Conservation (phyloP, 2,113 vertebrate genomes). For the Mus musculus region DNA sequence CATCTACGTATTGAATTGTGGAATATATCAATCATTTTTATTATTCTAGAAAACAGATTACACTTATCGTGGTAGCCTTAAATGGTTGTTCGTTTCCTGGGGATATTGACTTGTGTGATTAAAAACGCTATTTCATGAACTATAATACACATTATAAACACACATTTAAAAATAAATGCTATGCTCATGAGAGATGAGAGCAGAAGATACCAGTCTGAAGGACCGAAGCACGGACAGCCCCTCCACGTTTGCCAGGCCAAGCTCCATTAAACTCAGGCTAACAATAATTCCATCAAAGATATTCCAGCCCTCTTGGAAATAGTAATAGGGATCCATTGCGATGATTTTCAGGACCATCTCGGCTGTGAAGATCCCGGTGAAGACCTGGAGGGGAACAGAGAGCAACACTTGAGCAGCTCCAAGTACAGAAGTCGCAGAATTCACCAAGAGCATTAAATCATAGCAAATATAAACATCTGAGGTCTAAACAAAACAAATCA, state of each 20-base stretch:
- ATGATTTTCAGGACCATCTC: slow-evolving; percentile 99
- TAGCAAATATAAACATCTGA: background rate
- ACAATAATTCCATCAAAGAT: slow-evolving; percentile 98
- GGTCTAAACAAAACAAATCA: slow-evolving; percentile 28
- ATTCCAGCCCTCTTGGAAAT: slow-evolving; percentile 98
- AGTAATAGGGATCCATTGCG: slow-evolving; percentile 96
- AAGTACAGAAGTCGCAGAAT: background rate
- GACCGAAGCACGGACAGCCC: slow-evolving; percentile 96
- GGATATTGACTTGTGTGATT: slow-evolving; percentile 16
- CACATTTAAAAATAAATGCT: slow-evolving; percentile 8
- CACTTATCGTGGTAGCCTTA: background rate
- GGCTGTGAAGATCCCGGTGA: slow-evolving; percentile 97
- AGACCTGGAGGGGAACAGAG: slow-evolving; percentile 90
- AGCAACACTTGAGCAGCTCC: background rate
- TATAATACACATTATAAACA: background rate
- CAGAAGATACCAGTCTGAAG: slow-evolving; percentile 94
- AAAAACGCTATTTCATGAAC: slow-evolving; percentile 27
- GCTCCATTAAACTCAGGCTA: slow-evolving; percentile 95
- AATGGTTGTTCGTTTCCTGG: slow-evolving; percentile 28
- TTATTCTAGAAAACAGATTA: slow-evolving; percentile 44
- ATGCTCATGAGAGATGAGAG: background rate
- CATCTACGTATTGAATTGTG: background rate
- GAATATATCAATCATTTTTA: background rate
- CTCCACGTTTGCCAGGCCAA: slow-evolving; percentile 89
- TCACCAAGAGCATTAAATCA: background rate